Evolutionary conservation across 2,113 vertebrate species (phyloP).

Genomic region (Potamarius usumacintae): DNA sequence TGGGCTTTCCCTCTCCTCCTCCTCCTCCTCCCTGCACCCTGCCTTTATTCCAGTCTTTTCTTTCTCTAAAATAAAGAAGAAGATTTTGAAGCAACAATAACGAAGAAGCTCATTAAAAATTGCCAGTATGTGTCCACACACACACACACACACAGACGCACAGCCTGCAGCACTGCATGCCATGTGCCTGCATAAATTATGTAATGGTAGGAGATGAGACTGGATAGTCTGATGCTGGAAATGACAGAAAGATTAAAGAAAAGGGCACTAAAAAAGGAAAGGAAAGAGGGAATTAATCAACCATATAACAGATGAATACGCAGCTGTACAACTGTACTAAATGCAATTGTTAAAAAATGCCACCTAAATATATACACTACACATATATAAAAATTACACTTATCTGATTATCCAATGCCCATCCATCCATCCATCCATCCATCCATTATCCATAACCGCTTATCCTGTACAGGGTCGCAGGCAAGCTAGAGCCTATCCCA

Average conservation of each 20-base stretch:
- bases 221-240: constrained; percentile 8
- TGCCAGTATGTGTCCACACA: background rate
- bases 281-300: background rate
- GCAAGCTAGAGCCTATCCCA: no score
- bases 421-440: no score
- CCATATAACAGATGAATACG: background rate
- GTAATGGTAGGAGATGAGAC: constrained; percentile 9
- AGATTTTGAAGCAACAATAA: background rate
- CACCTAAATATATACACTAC: background rate
- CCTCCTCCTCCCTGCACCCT: background rate
- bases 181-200: constrained; percentile 42
- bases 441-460: no score
- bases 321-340: background rate
- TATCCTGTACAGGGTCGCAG: no score
- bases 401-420: no score
- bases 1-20: background rate
- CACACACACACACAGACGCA: constrained; percentile 30
- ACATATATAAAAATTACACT: background rate
- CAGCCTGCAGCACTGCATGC: constrained; percentile 18
- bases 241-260: background rate
- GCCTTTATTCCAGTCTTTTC: background rate
- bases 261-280: background rate
- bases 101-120: constrained; percentile 1
- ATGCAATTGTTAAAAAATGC: background rate
- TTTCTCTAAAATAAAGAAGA: background rate